These are phyloP conservation scores for Chelmon rostratus DNA, from an alignment of 2,797 vertebrate species.

Conservation along the genomic window DNA sequence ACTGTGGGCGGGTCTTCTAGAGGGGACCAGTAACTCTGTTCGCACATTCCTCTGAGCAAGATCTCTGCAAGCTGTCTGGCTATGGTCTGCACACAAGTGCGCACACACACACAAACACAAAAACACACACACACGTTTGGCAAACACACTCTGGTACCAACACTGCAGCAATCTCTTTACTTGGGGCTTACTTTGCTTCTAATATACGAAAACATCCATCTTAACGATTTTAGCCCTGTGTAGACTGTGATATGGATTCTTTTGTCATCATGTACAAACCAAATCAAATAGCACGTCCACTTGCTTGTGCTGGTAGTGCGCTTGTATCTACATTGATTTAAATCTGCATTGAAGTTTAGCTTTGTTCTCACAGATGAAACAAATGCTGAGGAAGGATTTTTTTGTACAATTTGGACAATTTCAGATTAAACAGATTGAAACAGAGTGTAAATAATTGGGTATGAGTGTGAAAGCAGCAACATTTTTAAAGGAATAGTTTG, in stretches of 20 bases:
- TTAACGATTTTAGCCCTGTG: background rate
- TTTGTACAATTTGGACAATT: background rate
- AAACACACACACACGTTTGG: slow-evolving; percentile 52
- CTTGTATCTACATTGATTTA: background rate
- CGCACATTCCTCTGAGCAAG: slow-evolving; percentile 97
- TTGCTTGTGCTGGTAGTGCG: background rate
- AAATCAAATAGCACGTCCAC: background rate
- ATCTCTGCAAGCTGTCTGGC: slow-evolving; percentile 98
- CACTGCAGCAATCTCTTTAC: slow-evolving; percentile 42
- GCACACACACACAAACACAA: slow-evolving; percentile 37
- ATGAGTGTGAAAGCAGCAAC: background rate
- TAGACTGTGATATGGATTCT: background rate
- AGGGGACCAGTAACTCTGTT: slow-evolving; percentile 99
- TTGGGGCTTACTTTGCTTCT: slow-evolving; percentile 23
- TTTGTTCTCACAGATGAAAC: background rate
- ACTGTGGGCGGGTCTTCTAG: slow-evolving; percentile 95
- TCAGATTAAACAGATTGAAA: background rate
- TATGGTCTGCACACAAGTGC: slow-evolving; percentile 89
- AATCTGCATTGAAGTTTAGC: background rate
- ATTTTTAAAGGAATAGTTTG: background rate
- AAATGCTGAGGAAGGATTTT: background rate
- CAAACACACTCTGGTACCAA: slow-evolving; percentile 8
- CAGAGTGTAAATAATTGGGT: background rate
- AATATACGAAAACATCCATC: slow-evolving; percentile 11
- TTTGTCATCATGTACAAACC: background rate